Base-by-base conservation (phyloP, 2,797 vertebrate species). In the Astyanax mexicanus region DNA sequence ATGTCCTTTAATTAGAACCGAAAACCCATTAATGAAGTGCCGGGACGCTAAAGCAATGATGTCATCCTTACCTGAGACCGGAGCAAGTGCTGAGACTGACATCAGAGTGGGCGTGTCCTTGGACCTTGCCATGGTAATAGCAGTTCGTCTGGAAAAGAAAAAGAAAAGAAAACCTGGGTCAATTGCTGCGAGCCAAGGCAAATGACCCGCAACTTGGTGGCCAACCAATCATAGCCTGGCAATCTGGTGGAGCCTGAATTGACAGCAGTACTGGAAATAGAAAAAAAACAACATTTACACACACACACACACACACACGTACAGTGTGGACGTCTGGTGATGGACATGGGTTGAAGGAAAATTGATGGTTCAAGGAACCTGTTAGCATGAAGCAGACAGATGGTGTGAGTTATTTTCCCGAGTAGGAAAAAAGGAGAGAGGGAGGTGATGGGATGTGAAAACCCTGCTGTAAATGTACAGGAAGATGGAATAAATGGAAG, bases 121-220 rank as follows among this genome's bases (percentile, higher is more conserved):
- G 85, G 70, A 94, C 93, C 76, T 89, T 84, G 2, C 93, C 93
- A 15, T 94, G 93, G 81, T 94, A 94, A 86, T 93, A 94, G 85
- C 93, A 94, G 89, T 94, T 93, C 51, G 77, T 84, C 93, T 94
- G 84, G 35, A 45, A 35, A 52, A 61, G 71, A 15, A 52, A 67
- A 32, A 58, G 17, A 5, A 42, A 49, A 51, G 35, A 9, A 29
- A 65, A 45, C 38, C 2, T 25, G 23, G 23, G 12, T 44, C 19
- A 57, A 7, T 60, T 42, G 25, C 69, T 70, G 12, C 17, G 74
- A 51, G 25, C 19, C n/a, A 19, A 70, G 13, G 35, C 49, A 57
- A 69, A 61, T 25, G 13, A 3, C 37, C 38, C 19, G 25, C 4
- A 52, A 60, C n/a, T n/a, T 77, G 23, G 44, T 54, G 38, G 3